Evolutionary conservation across 2,113 vertebrate genomes (phyloP).

Genomic region (Grantiella picta): DNA sequence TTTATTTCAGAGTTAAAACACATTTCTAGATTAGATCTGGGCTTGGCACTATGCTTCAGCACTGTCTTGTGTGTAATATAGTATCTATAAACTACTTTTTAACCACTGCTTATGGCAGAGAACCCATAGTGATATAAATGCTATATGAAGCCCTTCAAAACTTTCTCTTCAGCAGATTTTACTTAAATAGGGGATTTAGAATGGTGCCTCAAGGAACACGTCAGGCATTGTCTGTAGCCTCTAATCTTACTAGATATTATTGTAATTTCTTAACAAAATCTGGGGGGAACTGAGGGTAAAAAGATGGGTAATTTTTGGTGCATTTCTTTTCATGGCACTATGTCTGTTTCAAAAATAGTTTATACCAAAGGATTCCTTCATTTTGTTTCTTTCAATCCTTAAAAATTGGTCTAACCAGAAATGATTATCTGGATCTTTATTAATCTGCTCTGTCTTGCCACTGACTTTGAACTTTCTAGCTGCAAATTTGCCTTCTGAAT

Average conservation of each 20-base stretch:
- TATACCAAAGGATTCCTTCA: not conserved
- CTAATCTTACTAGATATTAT: not conserved
- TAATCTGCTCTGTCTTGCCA: not conserved
- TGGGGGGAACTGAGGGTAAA: not conserved
- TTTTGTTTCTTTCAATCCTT: not conserved
- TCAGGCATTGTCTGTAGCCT: not conserved
- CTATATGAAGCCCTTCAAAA: not conserved
- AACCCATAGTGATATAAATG: not conserved
- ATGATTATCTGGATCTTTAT: not conserved
- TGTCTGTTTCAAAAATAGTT: not conserved
- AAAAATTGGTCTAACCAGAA: not conserved
- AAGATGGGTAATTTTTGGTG: not conserved
- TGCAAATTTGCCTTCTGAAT: not conserved
- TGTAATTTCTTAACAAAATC: not conserved
- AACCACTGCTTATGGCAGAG: not conserved
- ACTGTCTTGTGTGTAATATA: not conserved
- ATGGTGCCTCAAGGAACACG: not conserved
- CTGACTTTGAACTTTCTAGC: not conserved
- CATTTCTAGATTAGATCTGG: slow-evolving; percentile 36
- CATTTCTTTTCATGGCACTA: not conserved
- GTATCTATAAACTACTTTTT: slow-evolving; percentile 26
- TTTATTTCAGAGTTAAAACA: slow-evolving; percentile 33
- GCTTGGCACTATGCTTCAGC: not conserved
- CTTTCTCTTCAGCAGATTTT: not conserved
- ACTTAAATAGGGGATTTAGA: not conserved